Conservation (phyloP, 2,797 vertebrate genomes). For the Tragopan temminckii region DNA sequence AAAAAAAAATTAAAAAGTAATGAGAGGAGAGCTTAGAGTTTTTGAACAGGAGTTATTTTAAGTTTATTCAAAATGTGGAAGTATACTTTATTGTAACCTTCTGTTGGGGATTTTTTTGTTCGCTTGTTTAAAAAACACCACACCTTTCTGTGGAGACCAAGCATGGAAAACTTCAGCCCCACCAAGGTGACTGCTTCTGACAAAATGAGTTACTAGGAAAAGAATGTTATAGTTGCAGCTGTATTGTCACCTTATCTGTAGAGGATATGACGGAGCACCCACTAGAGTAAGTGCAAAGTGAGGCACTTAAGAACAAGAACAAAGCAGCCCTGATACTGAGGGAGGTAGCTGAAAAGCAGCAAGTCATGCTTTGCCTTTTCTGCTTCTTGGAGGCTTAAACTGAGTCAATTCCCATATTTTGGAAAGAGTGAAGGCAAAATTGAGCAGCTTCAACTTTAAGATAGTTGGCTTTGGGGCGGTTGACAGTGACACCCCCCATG, state of each 20-base stretch:
- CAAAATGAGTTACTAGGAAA: constrained; percentile 27
- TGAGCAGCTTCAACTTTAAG: not conserved
- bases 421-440: not conserved
- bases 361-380: not conserved
- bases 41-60: not conserved
- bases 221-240: constrained; percentile 22
- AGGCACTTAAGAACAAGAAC: constrained; percentile 27
- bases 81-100: not conserved
- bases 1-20: not conserved
- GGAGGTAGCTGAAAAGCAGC: not conserved
- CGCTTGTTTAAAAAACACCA: not conserved
- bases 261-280: constrained; percentile 9
- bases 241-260: constrained; percentile 50
- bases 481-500: fast-evolving
- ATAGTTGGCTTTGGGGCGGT: not conserved
- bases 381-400: not conserved
- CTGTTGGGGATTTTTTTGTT: not conserved
- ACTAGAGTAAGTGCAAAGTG: constrained; percentile 61
- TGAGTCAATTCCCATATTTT: not conserved
- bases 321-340: constrained; percentile 23
- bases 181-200: not conserved
- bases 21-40: not conserved
- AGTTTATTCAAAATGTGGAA: not conserved
- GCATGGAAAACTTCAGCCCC: not conserved
- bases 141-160: not conserved